These are phyloP conservation scores for Ptycholaimellus sp. DNA, from an alignment of 2,888 invertebrate species.

Conservation along the genomic window DNA sequence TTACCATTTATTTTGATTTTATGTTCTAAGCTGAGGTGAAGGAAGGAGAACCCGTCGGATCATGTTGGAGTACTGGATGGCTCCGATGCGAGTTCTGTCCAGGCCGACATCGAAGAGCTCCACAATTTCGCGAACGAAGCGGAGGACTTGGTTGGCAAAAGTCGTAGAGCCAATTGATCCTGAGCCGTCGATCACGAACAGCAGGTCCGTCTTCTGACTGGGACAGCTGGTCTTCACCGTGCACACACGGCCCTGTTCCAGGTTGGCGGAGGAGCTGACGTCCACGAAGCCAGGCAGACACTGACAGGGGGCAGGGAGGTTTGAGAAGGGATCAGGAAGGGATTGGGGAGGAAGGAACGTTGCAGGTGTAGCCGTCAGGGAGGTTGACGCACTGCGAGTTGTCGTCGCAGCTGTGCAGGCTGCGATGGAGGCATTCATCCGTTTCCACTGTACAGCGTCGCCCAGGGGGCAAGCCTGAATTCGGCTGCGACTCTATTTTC, in stretches of 20 bases:
- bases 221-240: slow-evolving; percentile 23
- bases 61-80: slow-evolving; percentile 24
- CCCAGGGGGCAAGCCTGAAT: slow-evolving; percentile 19
- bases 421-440: slow-evolving; percentile 20
- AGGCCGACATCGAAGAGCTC: slow-evolving; percentile 24
- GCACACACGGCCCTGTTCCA: slow-evolving; percentile 24
- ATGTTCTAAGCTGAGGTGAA: too few relatives aligned
- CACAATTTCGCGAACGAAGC: slow-evolving; percentile 23
- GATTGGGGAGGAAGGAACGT: not conserved
- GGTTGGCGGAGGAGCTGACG: slow-evolving; percentile 20
- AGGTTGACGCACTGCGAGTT: slow-evolving; percentile 25
- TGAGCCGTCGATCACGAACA: slow-evolving; percentile 24
- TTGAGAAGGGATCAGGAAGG: too few relatives aligned
- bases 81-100: slow-evolving; percentile 22
- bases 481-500: too few relatives aligned
- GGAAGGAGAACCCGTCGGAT: too few relatives aligned
- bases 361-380: slow-evolving; percentile 21
- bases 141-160: slow-evolving; percentile 14
- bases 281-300: slow-evolving; percentile 24
- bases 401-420: slow-evolving; percentile 23
- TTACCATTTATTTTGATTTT: too few relatives aligned
- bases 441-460: slow-evolving; percentile 16
- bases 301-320: too few relatives aligned
- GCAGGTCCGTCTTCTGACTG: slow-evolving; percentile 23
- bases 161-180: slow-evolving; percentile 26